A percentile compares a stretch with the other conserved stretches of the same genome.
Evolutionary conservation across 2,113 vertebrate species (phyloP).

Genomic region (Promerops cafer): DNA sequence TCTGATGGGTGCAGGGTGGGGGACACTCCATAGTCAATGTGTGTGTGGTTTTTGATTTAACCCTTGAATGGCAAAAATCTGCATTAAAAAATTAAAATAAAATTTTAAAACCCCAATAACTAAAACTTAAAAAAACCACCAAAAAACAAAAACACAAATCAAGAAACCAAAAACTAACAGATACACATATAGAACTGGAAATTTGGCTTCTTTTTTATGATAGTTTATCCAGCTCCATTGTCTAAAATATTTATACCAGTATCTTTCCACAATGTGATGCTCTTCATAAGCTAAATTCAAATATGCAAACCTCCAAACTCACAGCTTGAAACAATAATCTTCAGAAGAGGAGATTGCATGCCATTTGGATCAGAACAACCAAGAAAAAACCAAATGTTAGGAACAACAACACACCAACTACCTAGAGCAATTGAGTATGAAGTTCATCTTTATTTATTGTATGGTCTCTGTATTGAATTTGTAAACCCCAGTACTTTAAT

Average conservation of each 20-base stretch:
- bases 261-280: background rate
- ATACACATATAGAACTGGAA: background rate
- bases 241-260: background rate
- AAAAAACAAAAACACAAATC: background rate
- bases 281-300: background rate
- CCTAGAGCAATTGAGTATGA: background rate
- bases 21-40: background rate
- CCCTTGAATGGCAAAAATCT: background rate
- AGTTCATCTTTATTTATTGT: background rate
- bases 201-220: background rate
- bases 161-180: rapidly evolving
- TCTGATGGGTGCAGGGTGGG: background rate
- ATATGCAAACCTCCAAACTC: background rate
- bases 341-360: background rate
- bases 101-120: background rate
- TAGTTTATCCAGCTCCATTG: background rate
- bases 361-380: background rate
- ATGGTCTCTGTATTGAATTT: background rate
- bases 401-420: background rate
- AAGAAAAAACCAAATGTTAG: background rate
- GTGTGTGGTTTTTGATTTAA: background rate
- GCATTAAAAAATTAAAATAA: background rate
- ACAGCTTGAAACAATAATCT: background rate
- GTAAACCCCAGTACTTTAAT: background rate
- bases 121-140: background rate